Percentiles rank a stretch among this genome's conserved stretches.
These are phyloP conservation scores for Andrena minutula DNA, from an alignment of 2,888 invertebrate species.

Conservation along the genomic window DNA sequence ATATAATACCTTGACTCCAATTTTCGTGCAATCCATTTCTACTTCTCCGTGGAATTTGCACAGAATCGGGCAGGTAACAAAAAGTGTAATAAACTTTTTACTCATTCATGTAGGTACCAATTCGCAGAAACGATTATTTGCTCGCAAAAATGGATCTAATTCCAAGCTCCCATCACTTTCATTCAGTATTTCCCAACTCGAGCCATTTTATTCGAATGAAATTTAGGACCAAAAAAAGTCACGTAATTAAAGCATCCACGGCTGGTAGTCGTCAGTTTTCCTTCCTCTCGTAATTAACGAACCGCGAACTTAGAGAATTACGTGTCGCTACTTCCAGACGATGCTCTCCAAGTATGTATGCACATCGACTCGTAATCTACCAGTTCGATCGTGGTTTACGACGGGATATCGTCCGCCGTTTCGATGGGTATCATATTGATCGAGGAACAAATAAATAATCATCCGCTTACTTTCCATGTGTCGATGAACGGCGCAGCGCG, in stretches of 20 bases:
- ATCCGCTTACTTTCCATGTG: slow-evolving; percentile 7
- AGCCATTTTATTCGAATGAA: neutral
- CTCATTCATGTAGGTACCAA: neutral
- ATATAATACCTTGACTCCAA: neutral
- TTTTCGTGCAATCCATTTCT: neutral
- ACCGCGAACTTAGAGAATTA: neutral
- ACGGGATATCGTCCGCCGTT: slow-evolving; percentile 3
- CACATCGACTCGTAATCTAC: too few species aligned
- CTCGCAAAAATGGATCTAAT: neutral
- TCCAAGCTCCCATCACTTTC: neutral
- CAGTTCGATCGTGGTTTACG: neutral
- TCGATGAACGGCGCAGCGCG: slow-evolving; percentile 20
- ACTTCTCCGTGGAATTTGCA: neutral
- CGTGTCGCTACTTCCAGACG: neutral
- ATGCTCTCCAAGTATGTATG: neutral
- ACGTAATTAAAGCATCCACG: neutral
- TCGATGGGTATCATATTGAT: neutral
- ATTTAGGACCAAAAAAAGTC: neutral
- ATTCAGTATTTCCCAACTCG: neutral
- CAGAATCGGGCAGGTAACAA: neutral
- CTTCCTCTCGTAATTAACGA: neutral
- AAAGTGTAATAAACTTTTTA: neutral
- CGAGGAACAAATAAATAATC: neutral
- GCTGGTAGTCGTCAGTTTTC: neutral
- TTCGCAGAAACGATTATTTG: neutral